Base-by-base conservation (phyloP, 2,113 vertebrate genomes). In the Jaculus jaculus region DNA sequence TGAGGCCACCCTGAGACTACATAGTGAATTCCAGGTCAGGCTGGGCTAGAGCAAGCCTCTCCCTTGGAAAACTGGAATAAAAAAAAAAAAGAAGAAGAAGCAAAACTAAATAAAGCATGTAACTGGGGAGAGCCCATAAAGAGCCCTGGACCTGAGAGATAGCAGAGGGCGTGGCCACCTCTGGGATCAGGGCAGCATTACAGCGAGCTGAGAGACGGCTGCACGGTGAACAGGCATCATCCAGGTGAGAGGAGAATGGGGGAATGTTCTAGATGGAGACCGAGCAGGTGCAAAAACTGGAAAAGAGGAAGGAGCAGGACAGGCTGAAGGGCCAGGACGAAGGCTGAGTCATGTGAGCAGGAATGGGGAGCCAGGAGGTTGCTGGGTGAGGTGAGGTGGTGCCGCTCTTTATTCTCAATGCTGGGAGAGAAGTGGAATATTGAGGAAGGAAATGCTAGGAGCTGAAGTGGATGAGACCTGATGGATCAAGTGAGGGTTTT, bases 291-390 rank as follows among this genome's bases (percentile, higher is more conserved):
- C 39, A 51, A 77, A 71, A 68, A 37, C 32, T 28, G 30, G 69
- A 30, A 78, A n/a, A 20, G 20, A 65, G 60, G 66, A 71, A 26
- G 72, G 78, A 30, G 51, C 47, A 2, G 47, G 2, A 60, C 66
- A 16, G 72, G 92, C 17, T 9, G 66, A 71, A 26, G 72, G 78
- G 26, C 42, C 47, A 2, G 47, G 2, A 60, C 61, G 12, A 32
- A 60, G 30, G 4, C 58, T 66, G 34, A 54, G 68, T 7, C 17
- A 10, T 39, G 17, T 3, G 26, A 63, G 82, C 26, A 16, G 20
- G 63, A 47, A 58, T 32, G 28, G 72, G 26, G 60, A 0, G 0
- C 0, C 1, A 7, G 58, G 39, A 26, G 7, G 65, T 37, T 0
- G 0, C 54, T 54, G 7, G 54, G 54, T 54, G 54, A 54, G 54